phyloP scores from a whole-genome alignment of 2,888 invertebrate species.

The Pardosa pseudoannulata region DNA sequence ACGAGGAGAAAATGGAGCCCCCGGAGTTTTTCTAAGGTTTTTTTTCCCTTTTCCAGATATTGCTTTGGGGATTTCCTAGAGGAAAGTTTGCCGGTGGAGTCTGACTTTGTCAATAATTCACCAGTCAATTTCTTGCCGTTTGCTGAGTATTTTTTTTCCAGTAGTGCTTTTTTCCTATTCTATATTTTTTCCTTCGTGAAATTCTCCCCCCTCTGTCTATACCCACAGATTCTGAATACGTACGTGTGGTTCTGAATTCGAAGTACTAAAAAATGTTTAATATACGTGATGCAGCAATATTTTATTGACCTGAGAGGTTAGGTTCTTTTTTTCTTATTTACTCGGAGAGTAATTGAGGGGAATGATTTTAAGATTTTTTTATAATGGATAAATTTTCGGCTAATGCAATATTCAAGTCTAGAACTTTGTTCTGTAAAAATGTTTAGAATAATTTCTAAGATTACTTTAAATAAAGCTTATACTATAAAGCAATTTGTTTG shows the following conservation, averaged over 20 bases:
- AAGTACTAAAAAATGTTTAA: conserved; percentile 25
- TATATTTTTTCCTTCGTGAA: conserved; percentile 14
- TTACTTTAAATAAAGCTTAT: too few species aligned
- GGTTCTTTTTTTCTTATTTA: not conserved
- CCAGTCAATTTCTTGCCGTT: conserved; percentile 51
- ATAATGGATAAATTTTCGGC: too few species aligned
- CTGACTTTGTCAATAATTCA: conserved; percentile 72
- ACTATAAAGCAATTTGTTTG: too few species aligned
- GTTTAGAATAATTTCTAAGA: too few species aligned
- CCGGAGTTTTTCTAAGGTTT: conserved; percentile 46
- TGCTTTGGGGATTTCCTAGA: conserved; percentile 66
- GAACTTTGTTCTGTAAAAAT: too few species aligned
- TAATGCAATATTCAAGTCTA: too few species aligned
- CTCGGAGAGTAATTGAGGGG: not conserved
- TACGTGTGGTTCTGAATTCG: conserved; percentile 40
- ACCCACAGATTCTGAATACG: conserved; percentile 52
- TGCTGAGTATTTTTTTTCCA: conserved; percentile 9
- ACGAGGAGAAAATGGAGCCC: conserved; percentile 63
- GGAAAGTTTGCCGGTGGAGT: conserved; percentile 67
- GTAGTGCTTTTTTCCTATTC: conserved; percentile 22
- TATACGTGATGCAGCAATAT: not conserved
- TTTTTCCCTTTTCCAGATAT: conserved; percentile 45
- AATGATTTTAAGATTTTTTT: not conserved
- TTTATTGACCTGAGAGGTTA: not conserved
- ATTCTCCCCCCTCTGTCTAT: not conserved